Conservation (phyloP, 1,140 invertebrate species). For the Micrasema longulum region DNA sequence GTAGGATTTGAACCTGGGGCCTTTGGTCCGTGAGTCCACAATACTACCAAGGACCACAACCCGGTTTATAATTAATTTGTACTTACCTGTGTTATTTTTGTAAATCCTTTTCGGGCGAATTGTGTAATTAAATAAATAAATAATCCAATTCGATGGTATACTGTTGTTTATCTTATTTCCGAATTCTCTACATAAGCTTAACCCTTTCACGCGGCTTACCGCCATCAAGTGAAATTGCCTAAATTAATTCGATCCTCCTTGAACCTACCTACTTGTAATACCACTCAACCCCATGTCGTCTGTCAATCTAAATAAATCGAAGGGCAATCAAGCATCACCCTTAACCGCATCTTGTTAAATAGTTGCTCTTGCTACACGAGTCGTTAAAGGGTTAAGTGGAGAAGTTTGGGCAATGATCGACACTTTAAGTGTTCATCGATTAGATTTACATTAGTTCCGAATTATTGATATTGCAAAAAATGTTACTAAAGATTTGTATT, state of each 20-base stretch:
- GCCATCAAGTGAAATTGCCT: background rate
- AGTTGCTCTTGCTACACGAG: background rate
- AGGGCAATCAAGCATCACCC: constrained; percentile 3
- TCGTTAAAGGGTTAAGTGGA: background rate
- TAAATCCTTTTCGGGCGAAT: too few relatives aligned
- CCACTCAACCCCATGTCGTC: background rate
- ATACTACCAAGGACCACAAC: too few relatives aligned
- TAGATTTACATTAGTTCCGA: background rate
- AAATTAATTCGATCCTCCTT: constrained; percentile 6
- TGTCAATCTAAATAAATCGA: constrained; percentile 9
- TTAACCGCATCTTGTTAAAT: constrained; percentile 2
- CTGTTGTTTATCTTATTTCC: too few relatives aligned
- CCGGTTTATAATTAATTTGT: too few relatives aligned
- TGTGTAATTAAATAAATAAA: too few relatives aligned
- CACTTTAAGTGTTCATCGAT: background rate
- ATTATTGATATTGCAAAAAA: background rate
- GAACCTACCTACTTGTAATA: background rate
- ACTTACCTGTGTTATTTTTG: too few relatives aligned
- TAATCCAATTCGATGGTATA: too few relatives aligned
- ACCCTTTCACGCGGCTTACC: background rate
- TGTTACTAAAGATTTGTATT: too few relatives aligned
- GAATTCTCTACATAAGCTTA: background rate
- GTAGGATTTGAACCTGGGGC: too few relatives aligned
- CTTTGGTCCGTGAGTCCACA: too few relatives aligned
- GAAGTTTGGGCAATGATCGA: background rate